phyloP scores from a whole-genome alignment of 2,888 invertebrate genomes.

The Luperina testacea region DNA sequence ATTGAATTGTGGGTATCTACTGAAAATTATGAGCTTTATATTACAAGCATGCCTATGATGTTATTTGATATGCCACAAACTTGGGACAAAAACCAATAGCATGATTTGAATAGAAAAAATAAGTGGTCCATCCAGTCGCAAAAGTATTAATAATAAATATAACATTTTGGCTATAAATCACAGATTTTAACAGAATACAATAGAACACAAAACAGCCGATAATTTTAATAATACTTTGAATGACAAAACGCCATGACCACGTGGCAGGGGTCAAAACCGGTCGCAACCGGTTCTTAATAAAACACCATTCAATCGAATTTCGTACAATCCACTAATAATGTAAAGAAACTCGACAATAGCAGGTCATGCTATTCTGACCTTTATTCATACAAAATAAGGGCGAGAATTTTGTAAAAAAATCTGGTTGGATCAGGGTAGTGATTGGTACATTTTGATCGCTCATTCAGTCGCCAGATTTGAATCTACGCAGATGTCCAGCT shows the following conservation, averaged over 20 bases:
- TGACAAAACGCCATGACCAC: slow-evolving; percentile 87
- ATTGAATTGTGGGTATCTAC: slow-evolving; percentile 30
- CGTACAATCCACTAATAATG: slow-evolving; percentile 72
- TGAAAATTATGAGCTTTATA: slow-evolving; percentile 13
- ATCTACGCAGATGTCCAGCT: slow-evolving; percentile 81
- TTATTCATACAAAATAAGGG: slow-evolving; percentile 50
- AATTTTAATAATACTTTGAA: slow-evolving; percentile 85
- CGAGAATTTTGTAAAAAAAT: slow-evolving; percentile 40
- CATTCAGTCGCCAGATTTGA: slow-evolving; percentile 73
- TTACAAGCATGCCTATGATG: not conserved
- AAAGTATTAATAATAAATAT: slow-evolving; percentile 38
- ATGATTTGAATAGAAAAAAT: not conserved
- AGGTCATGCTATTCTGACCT: slow-evolving; percentile 57
- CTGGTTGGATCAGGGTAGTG: slow-evolving; percentile 30
- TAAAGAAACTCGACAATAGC: slow-evolving; percentile 43
- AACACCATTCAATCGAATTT: slow-evolving; percentile 87
- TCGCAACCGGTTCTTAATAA: slow-evolving; percentile 86
- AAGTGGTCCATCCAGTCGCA: slow-evolving; percentile 3
- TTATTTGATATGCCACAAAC: not conserved
- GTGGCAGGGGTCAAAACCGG: slow-evolving; percentile 86
- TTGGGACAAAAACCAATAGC: not conserved
- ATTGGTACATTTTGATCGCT: slow-evolving; percentile 68
- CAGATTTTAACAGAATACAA: slow-evolving; percentile 68
- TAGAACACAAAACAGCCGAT: slow-evolving; percentile 82
- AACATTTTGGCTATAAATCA: slow-evolving; percentile 68